Evolutionary conservation across 2,888 invertebrate species (phyloP), one percentile per base, ranked within the genome.

Genomic region (Odiellus spinosus): DNA sequence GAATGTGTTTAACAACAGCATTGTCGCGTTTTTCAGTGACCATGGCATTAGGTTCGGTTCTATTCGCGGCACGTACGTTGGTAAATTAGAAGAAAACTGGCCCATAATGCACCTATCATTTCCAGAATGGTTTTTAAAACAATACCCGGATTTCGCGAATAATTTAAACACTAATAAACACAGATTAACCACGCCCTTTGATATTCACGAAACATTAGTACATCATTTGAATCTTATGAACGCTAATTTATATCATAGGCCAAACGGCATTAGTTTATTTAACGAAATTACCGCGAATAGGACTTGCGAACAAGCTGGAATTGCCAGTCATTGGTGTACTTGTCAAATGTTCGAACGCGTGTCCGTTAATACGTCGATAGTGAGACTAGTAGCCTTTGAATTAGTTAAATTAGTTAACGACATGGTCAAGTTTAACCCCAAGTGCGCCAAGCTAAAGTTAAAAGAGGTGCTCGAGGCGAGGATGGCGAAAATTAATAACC

Each of bases 1-100:
- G 8, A 26, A 11, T 84, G 10, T 61, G 73, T 40, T 70, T 87
- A 69, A 87, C 87, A 91, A 61, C 90, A 91, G 60, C 91, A 91
- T 0, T 76, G 87, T 49, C 71, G 90, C 51, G 87, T 82, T 78
- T 88, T 56, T 62, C 54, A 65, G 65, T 48, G 67, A 67, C 45
- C 67, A 67, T 50, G 67, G 67, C 12, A 60, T 63, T 52, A 55
- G 67, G 15, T 63, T 64, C 43, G 66, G 64, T 8, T 50, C 54
- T 20, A 63, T 66, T 34, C 54, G 63, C 32, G 54, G 58, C 40
- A 63, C 64, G 1, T 61, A 59, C 46, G 84, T 88, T 26, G 71
- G 69, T 0, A 62, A 66, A 61, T 71, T 90, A 61, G 91, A 93
- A 65, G 90, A 87, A 62, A 75, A 88, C 40, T 71, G 88, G 47